phyloP scores from a whole-genome alignment of 2,113 vertebrate species.

The Cephalopterus ornatus region DNA sequence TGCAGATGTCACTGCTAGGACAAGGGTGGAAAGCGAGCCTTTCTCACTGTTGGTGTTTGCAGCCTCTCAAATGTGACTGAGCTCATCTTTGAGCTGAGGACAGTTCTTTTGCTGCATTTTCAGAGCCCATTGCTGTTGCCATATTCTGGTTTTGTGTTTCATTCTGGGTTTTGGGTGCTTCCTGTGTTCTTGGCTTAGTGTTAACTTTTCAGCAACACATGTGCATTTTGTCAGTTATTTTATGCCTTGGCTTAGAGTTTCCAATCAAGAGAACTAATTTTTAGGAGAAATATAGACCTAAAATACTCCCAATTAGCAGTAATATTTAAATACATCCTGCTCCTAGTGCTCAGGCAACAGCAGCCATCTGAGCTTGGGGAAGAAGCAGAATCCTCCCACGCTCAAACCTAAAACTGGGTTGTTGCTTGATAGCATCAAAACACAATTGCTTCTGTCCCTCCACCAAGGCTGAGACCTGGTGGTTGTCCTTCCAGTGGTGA shows the following conservation, averaged over 20 bases:
- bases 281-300: conserved; percentile 1
- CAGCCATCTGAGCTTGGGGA: not conserved
- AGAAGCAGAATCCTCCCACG: not conserved
- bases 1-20: conserved; percentile 3
- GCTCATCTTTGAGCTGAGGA: not conserved
- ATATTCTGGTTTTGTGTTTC: not conserved
- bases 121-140: not conserved
- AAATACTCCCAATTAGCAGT: conserved; percentile 45
- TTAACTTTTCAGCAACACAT: not conserved
- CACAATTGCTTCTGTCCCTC: accelerated
- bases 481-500: not conserved
- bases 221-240: not conserved
- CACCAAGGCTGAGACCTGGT: accelerated
- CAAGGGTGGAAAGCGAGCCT: conserved; percentile 4
- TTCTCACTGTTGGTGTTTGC: not conserved
- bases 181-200: not conserved
- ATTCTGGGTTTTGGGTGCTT: not conserved
- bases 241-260: not conserved
- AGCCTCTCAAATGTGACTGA: not conserved
- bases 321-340: conserved; percentile 59
- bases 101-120: not conserved
- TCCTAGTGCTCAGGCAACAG: conserved; percentile 26
- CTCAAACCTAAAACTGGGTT: conserved; percentile 16
- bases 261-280: conserved; percentile 47
- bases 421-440: not conserved